These are phyloP conservation scores for Apocheima hispidaria DNA, from an alignment of 2,888 invertebrate species.

Conservation along the genomic window DNA sequence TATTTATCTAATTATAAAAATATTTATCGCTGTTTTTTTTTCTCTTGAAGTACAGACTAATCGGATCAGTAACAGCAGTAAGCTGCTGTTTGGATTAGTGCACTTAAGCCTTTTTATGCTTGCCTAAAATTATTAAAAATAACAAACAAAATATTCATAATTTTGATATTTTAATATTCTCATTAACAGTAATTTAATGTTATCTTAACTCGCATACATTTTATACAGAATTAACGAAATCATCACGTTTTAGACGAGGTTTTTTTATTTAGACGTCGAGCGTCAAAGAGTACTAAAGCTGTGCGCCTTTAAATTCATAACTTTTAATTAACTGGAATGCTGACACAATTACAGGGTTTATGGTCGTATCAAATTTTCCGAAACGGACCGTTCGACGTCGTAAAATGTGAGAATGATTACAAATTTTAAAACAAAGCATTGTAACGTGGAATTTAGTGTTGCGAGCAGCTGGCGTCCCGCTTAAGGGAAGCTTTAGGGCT, in stretches of 20 bases:
- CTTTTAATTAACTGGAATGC: constrained; percentile 85
- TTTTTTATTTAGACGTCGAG: constrained; percentile 65
- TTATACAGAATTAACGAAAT: constrained; percentile 68
- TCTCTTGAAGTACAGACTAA: constrained; percentile 12
- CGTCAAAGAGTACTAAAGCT: constrained; percentile 74
- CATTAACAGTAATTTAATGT: constrained; percentile 65
- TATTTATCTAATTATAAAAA: constrained; percentile 36
- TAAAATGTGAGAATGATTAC: constrained; percentile 86
- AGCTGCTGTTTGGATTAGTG: too few species aligned
- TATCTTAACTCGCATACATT: constrained; percentile 61
- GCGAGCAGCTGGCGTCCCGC: constrained; percentile 75
- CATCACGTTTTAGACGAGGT: constrained; percentile 68
- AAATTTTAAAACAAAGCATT: constrained; percentile 85
- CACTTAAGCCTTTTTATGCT: constrained; percentile 52
- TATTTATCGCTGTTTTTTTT: constrained; percentile 12
- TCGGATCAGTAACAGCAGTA: constrained; percentile 22
- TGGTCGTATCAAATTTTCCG: constrained; percentile 84
- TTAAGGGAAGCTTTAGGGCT: constrained; percentile 80
- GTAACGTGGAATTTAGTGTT: constrained; percentile 82
- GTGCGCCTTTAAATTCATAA: constrained; percentile 83
- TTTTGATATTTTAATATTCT: constrained; percentile 56
- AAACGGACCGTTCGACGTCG: constrained; percentile 83
- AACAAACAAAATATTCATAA: constrained; percentile 57
- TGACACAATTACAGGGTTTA: constrained; percentile 84
- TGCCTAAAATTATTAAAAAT: constrained; percentile 56